Base-by-base conservation (phyloP, 2,797 vertebrate species). In the Typhlichthys eigenmanni region DNA sequence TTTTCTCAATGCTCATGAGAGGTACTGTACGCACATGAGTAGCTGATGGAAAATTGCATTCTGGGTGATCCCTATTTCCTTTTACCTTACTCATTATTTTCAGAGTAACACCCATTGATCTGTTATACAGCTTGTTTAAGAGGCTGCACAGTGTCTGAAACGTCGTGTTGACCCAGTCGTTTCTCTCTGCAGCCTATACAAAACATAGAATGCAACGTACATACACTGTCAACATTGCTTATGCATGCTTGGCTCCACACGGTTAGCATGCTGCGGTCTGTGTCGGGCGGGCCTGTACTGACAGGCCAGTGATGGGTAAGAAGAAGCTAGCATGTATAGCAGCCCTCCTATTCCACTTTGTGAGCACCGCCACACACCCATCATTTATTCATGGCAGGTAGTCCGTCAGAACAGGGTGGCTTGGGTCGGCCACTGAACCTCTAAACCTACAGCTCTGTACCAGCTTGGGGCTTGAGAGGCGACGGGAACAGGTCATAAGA, bases 331-430 rank as follows among this genome's bases (percentile, higher is more conserved):
- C 32, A 38, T 3, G 43, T 74, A 9, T 66, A 66, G 49, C 66
- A 59, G 62, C 46, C 52, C 60, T 72, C 58, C 78, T 66, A 77
- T 78, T 78, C 67, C 60, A 75, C 52, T 68, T 68, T 72, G 46
- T 72, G 73, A 70, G 78, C 14, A 58, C 62, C 75, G 69, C 60
- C 24, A 54, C 81, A 85, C 71, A 69, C 59, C 66, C 57, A 89
- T 91, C 58, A 85, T 87, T 91, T 89, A 87, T 89, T 90, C 75
- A 90, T 82, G 69, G 71, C 62, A 69, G 71, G 69, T 71, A 86
- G 83, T 83, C 76, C 76, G 68, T 85, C 75, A 78, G 72, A 80
- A 71, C 72, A 79, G 71, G 55, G 66, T 53, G 64, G 65, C 69
- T 71, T 68, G 72, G 82, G 81, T 78, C 64, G 68, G 71, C 75